Evolutionary conservation across 1,140 invertebrate species (phyloP).

Genomic region (Leptonema lineaticorne): DNA sequence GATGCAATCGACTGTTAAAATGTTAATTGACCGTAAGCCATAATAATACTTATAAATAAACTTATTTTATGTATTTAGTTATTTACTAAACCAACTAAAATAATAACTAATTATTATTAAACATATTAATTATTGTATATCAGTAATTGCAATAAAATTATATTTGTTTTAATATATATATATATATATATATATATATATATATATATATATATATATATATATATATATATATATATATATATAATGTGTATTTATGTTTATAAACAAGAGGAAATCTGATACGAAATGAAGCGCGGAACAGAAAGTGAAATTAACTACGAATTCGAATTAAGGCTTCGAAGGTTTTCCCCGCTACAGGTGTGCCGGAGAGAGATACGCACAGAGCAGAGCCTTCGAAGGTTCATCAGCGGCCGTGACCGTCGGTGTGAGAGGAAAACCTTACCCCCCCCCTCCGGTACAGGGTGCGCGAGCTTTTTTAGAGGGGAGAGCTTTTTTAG

Average conservation of each 20-base stretch:
- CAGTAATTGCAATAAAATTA: no score
- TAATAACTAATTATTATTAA: no score
- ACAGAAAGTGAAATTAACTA: constrained; percentile 37
- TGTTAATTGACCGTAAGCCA: no score
- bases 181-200: not conserved
- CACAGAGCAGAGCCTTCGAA: constrained; percentile 27
- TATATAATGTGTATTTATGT: no score
- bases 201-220: no score
- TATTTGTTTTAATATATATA: not conserved
- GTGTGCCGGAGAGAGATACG: constrained; percentile 39
- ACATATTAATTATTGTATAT: no score
- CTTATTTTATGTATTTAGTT: no score
- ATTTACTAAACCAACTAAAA: no score
- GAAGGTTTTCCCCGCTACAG: constrained; percentile 32
- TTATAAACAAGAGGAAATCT: constrained; percentile 13
- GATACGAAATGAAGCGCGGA: constrained; percentile 25
- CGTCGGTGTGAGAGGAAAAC: constrained; percentile 6
- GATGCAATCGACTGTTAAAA: no score
- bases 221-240: no score
- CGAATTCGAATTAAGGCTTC: constrained; percentile 37
- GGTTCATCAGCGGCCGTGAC: constrained; percentile 36
- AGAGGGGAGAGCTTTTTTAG: constrained; percentile 31
- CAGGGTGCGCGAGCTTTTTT: constrained; percentile 9
- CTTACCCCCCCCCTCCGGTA: no score
- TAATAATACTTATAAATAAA: no score